phyloP scores from a whole-genome alignment of 2,888 invertebrate genomes.

The Parnassius orleans region DNA sequence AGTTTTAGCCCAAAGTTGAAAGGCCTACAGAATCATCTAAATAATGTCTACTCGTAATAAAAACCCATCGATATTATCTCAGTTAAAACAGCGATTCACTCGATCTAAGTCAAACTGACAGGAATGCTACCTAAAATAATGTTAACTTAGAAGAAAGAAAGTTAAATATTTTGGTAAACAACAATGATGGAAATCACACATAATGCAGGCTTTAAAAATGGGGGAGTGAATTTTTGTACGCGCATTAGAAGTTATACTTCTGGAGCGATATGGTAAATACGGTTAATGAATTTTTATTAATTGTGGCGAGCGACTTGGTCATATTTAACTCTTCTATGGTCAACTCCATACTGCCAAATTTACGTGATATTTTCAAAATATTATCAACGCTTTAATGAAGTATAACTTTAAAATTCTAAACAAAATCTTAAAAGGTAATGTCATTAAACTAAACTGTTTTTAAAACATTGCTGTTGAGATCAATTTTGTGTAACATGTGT shows the following conservation, averaged over 20 bases:
- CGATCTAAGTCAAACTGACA: constrained; percentile 40
- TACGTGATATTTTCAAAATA: too few species aligned
- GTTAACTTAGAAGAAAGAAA: constrained; percentile 61
- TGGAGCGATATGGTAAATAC: too few species aligned
- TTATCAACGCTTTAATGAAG: too few species aligned
- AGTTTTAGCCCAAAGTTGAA: not conserved
- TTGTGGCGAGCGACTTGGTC: too few species aligned
- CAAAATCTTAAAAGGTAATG: not conserved
- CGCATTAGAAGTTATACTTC: too few species aligned
- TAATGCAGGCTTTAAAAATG: constrained; percentile 26
- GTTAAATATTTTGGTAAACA: constrained; percentile 63
- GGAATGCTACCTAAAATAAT: constrained; percentile 56
- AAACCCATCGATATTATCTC: too few species aligned
- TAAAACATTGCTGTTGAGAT: not conserved
- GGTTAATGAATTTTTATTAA: too few species aligned
- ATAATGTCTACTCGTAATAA: not conserved
- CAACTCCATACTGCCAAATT: too few species aligned
- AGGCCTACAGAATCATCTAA: not conserved
- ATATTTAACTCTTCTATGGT: too few species aligned
- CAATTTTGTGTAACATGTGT: constrained; percentile 25
- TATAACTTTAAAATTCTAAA: too few species aligned
- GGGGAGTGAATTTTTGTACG: too few species aligned
- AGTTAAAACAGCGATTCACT: constrained; percentile 14
- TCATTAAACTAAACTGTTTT: too few species aligned
- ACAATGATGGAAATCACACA: constrained; percentile 23